Percentiles rank a stretch among this genome's conserved stretches.
Conservation (phyloP, 2,113 vertebrate genomes). For the Heloderma charlesbogerti region DNA sequence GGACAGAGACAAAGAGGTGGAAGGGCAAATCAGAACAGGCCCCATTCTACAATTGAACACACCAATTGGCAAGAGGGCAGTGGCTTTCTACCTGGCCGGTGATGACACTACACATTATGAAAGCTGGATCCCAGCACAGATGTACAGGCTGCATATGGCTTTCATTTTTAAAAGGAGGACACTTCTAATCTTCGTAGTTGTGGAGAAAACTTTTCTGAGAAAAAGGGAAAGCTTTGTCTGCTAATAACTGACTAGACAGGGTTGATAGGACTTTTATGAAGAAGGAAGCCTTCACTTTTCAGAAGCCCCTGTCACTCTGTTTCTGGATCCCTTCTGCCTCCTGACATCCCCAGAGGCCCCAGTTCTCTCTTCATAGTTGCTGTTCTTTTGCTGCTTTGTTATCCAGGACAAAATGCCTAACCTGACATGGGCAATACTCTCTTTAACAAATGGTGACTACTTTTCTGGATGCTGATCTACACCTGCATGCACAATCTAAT, state of each 20-base stretch:
- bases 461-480: not conserved
- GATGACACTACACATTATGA: not conserved
- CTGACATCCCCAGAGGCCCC: not conserved
- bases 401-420: not conserved
- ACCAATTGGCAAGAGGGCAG: not conserved
- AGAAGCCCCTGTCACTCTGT: not conserved
- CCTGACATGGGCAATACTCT: too few species aligned
- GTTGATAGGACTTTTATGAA: not conserved
- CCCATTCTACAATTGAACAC: not conserved
- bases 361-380: too few species aligned
- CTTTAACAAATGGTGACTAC: not conserved
- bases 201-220: not conserved
- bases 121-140: not conserved
- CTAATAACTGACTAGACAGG: not conserved
- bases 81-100: not conserved
- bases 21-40: not conserved
- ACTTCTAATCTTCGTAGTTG: not conserved
- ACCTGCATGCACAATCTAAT: not conserved
- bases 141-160: not conserved
- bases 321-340: not conserved
- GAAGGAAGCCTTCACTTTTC: not conserved
- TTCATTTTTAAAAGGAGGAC: not conserved
- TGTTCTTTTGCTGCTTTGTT: not conserved
- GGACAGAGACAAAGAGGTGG: constrained; percentile 43
- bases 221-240: not conserved